Evolutionary conservation across 2,888 invertebrate species (phyloP).

Genomic region (Scaptodrosophila latifasciaeformis): DNA sequence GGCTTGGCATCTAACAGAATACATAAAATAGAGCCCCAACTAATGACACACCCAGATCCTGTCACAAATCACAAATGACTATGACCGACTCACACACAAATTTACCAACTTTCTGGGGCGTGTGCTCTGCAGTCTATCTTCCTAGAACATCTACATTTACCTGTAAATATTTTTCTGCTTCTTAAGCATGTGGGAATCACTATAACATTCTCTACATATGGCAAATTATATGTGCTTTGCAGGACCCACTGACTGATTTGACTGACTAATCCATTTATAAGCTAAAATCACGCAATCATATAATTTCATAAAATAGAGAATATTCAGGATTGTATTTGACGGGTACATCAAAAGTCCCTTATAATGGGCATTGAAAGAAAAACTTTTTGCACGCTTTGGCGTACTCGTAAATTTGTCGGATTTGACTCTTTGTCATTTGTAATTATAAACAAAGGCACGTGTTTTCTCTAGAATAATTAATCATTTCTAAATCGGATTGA

Average conservation of each 20-base stretch:
- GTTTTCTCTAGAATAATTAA: slow-evolving; percentile 43
- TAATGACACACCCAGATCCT: slow-evolving; percentile 32
- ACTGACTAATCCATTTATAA: slow-evolving; percentile 37
- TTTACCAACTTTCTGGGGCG: slow-evolving; percentile 1
- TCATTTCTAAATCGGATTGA: slow-evolving; percentile 59
- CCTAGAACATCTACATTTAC: neutral
- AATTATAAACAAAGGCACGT: slow-evolving; percentile 36
- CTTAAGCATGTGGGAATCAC: no score
- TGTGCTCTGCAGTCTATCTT: slow-evolving; percentile 20
- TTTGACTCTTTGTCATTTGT: neutral
- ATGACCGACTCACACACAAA: neutral
- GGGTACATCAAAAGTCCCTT: neutral
- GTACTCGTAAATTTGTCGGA: neutral
- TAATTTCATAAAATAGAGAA: no score
- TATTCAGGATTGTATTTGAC: no score
- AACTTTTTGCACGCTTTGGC: slow-evolving; percentile 2
- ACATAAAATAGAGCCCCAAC: no score
- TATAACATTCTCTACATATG: no score
- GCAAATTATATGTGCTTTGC: no score
- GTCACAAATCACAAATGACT: slow-evolving; percentile 19
- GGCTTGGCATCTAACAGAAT: no score
- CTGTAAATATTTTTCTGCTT: neutral
- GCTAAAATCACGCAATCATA: slow-evolving; percentile 38
- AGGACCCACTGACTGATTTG: neutral
- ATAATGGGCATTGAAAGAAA: neutral